Percentiles rank a stretch among this genome's conserved stretches.
phyloP scores from a whole-genome alignment of 1,140 invertebrate species.

The Brachystomella parvula region DNA sequence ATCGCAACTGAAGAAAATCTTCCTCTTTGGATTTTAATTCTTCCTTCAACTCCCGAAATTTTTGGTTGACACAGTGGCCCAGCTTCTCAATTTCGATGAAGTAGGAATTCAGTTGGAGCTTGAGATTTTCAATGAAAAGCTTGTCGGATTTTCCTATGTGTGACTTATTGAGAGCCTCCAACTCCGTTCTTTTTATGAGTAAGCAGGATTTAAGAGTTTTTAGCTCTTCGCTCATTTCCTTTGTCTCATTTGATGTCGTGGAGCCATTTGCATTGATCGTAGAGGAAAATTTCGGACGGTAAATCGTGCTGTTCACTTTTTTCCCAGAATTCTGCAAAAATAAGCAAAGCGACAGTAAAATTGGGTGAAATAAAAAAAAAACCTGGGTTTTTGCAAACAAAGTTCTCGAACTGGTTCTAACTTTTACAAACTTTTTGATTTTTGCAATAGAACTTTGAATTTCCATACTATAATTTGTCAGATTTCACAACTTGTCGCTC shows the following conservation, averaged over 20 bases:
- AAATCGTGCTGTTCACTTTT: background rate
- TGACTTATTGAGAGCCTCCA: conserved; percentile 19
- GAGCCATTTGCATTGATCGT: conserved; percentile 11
- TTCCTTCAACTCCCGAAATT: conserved; percentile 19
- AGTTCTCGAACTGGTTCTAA: no score
- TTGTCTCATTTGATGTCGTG: background rate
- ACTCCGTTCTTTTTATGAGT: conserved; percentile 19
- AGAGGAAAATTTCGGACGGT: background rate
- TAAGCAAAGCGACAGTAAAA: background rate
- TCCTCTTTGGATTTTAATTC: conserved; percentile 29
- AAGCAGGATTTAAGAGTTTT: conserved; percentile 24
- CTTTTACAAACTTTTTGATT: no score
- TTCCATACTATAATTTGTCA: no score
- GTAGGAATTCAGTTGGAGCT: conserved; percentile 22
- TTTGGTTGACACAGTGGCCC: conserved; percentile 19
- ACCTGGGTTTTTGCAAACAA: no score
- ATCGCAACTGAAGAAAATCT: conserved; percentile 15
- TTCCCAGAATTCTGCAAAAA: background rate
- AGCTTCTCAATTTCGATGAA: conserved; percentile 35
- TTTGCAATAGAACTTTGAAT: no score
- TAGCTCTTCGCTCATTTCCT: conserved; percentile 1
- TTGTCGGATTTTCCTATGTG: conserved; percentile 25
- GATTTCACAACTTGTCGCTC: no score
- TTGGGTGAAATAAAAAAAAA: no score
- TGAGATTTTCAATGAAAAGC: conserved; percentile 30